Base-by-base conservation (phyloP, 2,797 vertebrate species). In the Zalophus californianus region DNA sequence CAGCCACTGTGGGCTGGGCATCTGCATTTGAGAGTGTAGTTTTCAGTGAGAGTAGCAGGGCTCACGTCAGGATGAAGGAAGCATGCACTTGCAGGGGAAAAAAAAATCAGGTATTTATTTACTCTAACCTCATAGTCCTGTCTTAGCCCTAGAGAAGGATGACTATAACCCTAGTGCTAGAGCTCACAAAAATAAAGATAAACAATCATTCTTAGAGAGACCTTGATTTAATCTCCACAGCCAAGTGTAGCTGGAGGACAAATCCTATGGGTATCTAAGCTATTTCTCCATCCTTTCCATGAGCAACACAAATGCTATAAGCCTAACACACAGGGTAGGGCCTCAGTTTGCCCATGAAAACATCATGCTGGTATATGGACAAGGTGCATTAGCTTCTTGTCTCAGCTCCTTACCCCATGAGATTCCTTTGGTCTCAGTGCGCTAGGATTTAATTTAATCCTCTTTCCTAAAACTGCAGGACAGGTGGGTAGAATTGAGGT, bases 221-320 rank as follows among this genome's bases (percentile, higher is more conserved):
- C 1, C 32, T 83, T 78, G 41, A 88, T 58, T 79, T 75, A 73
- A 86, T 86, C 13, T 73, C 7, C 66, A 60, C 9, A 64, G 21
- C 25, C 20, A 86, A n/a, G 21, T 64, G 29, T 13, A 75, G 58
- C 6, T 87, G 27, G 7, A 58, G 41, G 41, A 94, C 11, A 79
- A 86, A 60, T 64, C 2, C n/a, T 58, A 7, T 54, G 13, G 18
- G 7, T 6, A 70, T 25, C 11, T 0, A 18, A 48, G 14, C 1
- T 83, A 15, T 83, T 95, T 93, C 48, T 84, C 38, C 14, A 64
- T 60, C 10, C 5, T 97, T 83, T 58, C 92, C 11, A 25, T 50
- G 6, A 23, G 14, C 32, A 79, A 48, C 29, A 54, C 50, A 86
- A 82, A 95, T 11, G 1, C 2, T 50, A 4, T 29, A 64, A 86